These are phyloP conservation scores for Myathropa florea DNA, from an alignment of 2,888 invertebrate species.

Conservation along the genomic window DNA sequence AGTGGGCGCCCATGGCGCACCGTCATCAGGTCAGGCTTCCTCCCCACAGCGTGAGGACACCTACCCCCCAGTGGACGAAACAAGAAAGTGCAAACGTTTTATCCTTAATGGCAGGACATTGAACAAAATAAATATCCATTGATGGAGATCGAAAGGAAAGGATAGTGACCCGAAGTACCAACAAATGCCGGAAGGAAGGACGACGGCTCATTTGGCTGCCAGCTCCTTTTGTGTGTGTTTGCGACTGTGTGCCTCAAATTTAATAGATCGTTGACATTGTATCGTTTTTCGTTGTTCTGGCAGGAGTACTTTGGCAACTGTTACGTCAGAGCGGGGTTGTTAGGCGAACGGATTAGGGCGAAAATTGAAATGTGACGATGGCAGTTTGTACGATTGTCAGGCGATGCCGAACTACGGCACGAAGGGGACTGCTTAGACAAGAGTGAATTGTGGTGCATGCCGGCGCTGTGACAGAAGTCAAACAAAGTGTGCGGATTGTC, in stretches of 20 bases:
- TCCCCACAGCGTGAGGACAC: neutral
- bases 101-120: constrained; percentile 53
- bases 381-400: neutral
- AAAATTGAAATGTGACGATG: neutral
- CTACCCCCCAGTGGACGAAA: constrained; percentile 18
- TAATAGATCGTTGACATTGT: constrained; percentile 48
- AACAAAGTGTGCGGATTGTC: neutral
- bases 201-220: neutral
- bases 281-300: neutral
- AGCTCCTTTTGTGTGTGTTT: constrained; percentile 7
- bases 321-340: neutral
- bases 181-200: constrained; percentile 39
- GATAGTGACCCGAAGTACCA: constrained; percentile 45
- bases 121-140: constrained; percentile 57
- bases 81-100: constrained; percentile 59
- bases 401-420: neutral
- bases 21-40: neutral
- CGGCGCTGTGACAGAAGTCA: neutral
- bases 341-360: neutral
- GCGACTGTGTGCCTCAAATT: constrained; percentile 4
- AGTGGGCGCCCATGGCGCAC: constrained; percentile 24
- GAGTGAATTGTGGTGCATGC: neutral
- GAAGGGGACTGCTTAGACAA: neutral
- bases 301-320: neutral
- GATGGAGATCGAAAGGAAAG: constrained; percentile 35